A percentile compares a stretch with the other conserved stretches of the same genome.
Conservation (phyloP, 1,140 invertebrate genomes). For the Metopolophium dirhodum region DNA sequence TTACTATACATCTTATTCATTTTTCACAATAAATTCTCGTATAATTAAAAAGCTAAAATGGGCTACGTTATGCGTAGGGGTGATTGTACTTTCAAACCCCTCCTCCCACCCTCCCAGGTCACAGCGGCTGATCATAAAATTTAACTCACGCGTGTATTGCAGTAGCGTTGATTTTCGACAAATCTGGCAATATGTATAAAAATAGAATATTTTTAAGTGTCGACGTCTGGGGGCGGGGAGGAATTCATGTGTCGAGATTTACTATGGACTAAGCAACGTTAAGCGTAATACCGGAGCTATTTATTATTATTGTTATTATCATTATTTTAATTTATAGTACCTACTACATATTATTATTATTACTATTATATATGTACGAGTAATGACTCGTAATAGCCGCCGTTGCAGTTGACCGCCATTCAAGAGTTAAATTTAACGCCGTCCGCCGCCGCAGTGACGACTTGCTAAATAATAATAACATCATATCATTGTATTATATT, state of each 20-base stretch:
- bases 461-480: conserved; percentile 12
- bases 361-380: background rate
- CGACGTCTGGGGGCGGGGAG: too few species aligned
- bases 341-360: background rate
- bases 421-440: conserved; percentile 32
- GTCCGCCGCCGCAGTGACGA: background rate
- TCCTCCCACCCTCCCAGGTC: background rate
- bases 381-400: background rate
- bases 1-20: background rate
- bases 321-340: background rate
- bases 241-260: background rate
- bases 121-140: background rate
- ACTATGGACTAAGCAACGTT: background rate
- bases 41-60: background rate
- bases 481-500: background rate
- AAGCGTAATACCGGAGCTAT: background rate
- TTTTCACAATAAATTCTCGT: background rate
- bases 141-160: background rate
- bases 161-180: background rate
- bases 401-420: conserved; percentile 14
- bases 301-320: background rate
- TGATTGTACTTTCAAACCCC: background rate
- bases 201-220: background rate
- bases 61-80: too few species aligned
- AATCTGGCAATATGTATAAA: background rate